Base-by-base conservation (phyloP, 2,888 invertebrate genomes). In the Nemapogon koenigi region DNA sequence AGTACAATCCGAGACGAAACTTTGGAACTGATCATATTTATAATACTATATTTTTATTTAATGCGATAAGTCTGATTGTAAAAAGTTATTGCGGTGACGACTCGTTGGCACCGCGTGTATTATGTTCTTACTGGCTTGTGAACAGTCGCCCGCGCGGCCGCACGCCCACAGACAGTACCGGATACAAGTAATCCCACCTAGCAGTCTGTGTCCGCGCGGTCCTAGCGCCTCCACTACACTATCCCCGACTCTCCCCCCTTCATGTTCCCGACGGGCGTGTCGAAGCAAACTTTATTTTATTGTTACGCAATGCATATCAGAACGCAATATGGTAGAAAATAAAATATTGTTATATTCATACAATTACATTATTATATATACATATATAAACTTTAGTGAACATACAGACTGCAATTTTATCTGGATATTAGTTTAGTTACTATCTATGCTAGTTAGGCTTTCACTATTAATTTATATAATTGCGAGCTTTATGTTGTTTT, bases 251-350 rank as follows among this genome's bases (percentile, higher is more conserved):
- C n/a, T 22, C 35, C 30, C 22, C 17, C 13, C 40, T 16, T 16
- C 31, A n/a, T n/a, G n/a, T n/a, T 51, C 62, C 61, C 62, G 64
- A 62, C 56, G 63, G 16, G 66, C 59, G 61, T 59, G 51, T 59
- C 57, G 66, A 68, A 72, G 75, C 75, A 72, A 72, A 59, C 68
- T 73, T 75, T 75, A 7, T 75, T 75, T 75, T 76, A 75, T 76
- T 76, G 78, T 76, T 76, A 75, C 78, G 78, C 78, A 66, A 78
- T 76, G 78, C 78, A 76, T 78, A 78, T 78, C 78, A 75, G 72
- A 65, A 78, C 78, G 78, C 78, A 78, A 78, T 78, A 78, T 76
- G 78, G 68, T 78, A 78, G 78, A 62, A 69, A 76, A 76, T 78
- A 76, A 76, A 78, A n/a, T n/a, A 22, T 22, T 7, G 22, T 7